A percentile compares a stretch with the other conserved stretches of the same genome.
Evolutionary conservation across 2,113 vertebrate species (phyloP).

Genomic region (Motacilla alba): DNA sequence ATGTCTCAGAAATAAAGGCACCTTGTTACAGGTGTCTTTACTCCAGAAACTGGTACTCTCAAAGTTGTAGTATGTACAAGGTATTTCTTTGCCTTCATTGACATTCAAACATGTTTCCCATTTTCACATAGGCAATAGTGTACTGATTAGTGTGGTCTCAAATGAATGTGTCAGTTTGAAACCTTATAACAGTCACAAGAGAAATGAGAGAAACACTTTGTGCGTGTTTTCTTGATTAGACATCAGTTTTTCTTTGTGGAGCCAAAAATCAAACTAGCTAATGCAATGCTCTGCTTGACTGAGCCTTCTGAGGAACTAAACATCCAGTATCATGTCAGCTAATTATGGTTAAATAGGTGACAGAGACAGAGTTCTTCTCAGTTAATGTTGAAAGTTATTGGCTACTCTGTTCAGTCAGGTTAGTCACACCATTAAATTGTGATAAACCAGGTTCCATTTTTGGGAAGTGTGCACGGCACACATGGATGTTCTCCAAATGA

Average conservation of each 20-base stretch:
- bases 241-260: not conserved
- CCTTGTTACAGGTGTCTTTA: not conserved
- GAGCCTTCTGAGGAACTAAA: not conserved
- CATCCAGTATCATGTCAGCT: not conserved
- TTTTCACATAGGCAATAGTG: not conserved
- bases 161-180: not conserved
- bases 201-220: not conserved
- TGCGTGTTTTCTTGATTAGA: not conserved
- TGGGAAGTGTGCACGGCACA: accelerated
- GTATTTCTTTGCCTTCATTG: not conserved
- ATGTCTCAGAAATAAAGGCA: not conserved
- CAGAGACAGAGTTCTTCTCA: not conserved
- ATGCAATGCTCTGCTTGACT: not conserved
- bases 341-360: not conserved
- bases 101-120: not conserved
- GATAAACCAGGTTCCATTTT: not conserved
- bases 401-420: not conserved
- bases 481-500: not conserved
- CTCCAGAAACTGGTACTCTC: not conserved
- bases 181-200: not conserved
- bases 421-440: not conserved
- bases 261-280: not conserved
- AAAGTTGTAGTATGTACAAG: not conserved
- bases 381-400: not conserved
- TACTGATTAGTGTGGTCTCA: not conserved